phyloP scores from a whole-genome alignment of 2,888 invertebrate genomes.

The Xylocampa areola region DNA sequence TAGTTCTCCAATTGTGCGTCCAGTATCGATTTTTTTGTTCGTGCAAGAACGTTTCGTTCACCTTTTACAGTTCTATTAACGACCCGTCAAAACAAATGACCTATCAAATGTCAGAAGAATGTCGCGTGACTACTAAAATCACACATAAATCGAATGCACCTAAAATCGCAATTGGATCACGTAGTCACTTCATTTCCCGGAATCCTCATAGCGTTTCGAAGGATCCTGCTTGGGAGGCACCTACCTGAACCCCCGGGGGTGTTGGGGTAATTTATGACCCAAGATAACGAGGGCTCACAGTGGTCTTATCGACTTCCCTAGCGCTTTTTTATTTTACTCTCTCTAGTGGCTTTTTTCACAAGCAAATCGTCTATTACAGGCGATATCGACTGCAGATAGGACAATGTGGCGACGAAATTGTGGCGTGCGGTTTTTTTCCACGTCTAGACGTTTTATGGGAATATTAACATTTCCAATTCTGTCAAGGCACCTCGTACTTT shows the following conservation, averaged over 20 bases:
- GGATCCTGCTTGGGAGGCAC: slow-evolving; percentile 72
- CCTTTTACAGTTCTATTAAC: slow-evolving; percentile 32
- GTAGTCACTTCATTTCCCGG: slow-evolving; percentile 87
- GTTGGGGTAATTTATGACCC: slow-evolving; percentile 87
- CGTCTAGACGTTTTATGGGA: slow-evolving; percentile 67
- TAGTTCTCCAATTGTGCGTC: slow-evolving; percentile 9
- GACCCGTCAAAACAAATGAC: slow-evolving; percentile 52
- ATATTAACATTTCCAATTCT: slow-evolving; percentile 59
- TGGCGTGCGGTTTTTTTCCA: slow-evolving; percentile 62
- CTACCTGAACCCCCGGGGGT: slow-evolving; percentile 85
- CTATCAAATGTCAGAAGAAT: slow-evolving; percentile 54
- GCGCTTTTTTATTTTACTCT: slow-evolving; percentile 79
- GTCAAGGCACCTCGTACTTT: slow-evolving; percentile 43
- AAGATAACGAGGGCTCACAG: slow-evolving; percentile 88
- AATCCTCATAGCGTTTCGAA: slow-evolving; percentile 79
- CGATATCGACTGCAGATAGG: slow-evolving; percentile 80
- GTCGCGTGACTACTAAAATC: slow-evolving; percentile 71
- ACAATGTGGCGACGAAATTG: slow-evolving; percentile 59
- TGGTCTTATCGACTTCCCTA: slow-evolving; percentile 86
- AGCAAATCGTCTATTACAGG: slow-evolving; percentile 84
- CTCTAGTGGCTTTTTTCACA: slow-evolving; percentile 82
- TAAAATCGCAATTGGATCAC: slow-evolving; percentile 89
- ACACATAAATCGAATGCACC: slow-evolving; percentile 83
- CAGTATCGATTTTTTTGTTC: slow-evolving; percentile 31
- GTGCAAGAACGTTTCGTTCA: slow-evolving; percentile 22